These are phyloP conservation scores for Bombus sibiricus DNA, from an alignment of 1,140 invertebrate species.

Conservation along the genomic window DNA sequence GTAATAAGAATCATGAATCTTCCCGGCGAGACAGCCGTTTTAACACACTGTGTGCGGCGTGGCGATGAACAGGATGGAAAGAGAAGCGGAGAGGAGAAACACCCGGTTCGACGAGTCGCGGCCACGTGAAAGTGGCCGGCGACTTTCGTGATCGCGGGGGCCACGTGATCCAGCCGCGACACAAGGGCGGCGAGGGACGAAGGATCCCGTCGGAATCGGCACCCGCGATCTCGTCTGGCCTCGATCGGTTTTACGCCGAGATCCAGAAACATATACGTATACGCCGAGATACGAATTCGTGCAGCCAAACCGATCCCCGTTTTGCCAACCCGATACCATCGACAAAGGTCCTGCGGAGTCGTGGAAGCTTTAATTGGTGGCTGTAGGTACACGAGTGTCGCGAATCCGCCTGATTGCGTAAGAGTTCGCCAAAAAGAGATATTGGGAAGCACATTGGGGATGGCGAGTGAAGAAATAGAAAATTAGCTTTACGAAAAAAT, in stretches of 20 bases:
- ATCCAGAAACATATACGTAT: conserved; percentile 35
- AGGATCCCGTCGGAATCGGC: conserved; percentile 56
- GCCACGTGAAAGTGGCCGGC: conserved; percentile 75
- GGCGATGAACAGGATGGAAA: neutral
- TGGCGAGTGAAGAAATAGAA: neutral
- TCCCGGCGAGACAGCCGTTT: neutral
- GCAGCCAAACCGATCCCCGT: conserved; percentile 14
- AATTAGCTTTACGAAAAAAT: neutral
- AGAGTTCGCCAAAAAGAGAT: neutral
- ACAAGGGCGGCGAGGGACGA: conserved; percentile 52
- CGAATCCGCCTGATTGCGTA: neutral
- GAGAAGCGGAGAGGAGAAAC: conserved; percentile 1
- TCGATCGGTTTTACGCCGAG: conserved; percentile 58
- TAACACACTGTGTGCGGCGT: neutral
- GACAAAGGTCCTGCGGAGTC: conserved; percentile 3
- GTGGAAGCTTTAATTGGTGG: conserved; percentile 37
- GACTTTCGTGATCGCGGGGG: conserved; percentile 68
- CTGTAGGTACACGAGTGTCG: neutral
- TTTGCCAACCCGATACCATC: conserved; percentile 16
- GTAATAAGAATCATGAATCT: neutral
- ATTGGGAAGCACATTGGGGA: neutral
- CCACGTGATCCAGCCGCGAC: conserved; percentile 48
- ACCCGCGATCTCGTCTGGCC: conserved; percentile 63
- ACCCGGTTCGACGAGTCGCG: conserved; percentile 68
- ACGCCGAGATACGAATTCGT: conserved; percentile 44